Conservation (phyloP, 2,113 vertebrate species). For the Odobenus rosmarus region DNA sequence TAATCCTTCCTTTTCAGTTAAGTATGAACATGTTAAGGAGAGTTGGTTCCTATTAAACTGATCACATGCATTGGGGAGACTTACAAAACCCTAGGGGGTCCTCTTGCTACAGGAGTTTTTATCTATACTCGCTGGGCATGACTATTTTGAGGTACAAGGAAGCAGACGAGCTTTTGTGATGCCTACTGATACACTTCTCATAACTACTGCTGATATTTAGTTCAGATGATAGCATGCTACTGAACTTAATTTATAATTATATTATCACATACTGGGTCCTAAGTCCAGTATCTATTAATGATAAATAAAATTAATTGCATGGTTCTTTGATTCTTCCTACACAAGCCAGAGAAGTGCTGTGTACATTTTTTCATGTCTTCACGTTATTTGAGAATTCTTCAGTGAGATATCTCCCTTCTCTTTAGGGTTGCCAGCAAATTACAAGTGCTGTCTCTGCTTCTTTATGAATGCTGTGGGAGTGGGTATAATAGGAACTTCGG, state of each 20-base stretch:
- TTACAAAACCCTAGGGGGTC: not conserved
- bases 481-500: not conserved
- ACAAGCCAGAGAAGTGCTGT: constrained; percentile 18
- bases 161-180: not conserved
- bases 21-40: not conserved
- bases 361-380: constrained; percentile 57
- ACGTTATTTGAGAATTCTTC: constrained; percentile 40
- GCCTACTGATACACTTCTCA: not conserved
- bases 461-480: not conserved
- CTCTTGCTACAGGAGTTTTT: not conserved
- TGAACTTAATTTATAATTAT: constrained; percentile 67
- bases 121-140: too few species aligned
- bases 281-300: constrained; percentile 31
- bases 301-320: constrained; percentile 69
- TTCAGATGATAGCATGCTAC: not conserved
- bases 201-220: constrained; percentile 42
- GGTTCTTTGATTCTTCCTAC: constrained; percentile 60
- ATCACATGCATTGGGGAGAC: not conserved
- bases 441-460: not conserved
- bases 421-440: not conserved
- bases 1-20: not conserved
- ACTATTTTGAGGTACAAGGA: not conserved
- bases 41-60: not conserved
- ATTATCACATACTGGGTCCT: constrained; percentile 50
- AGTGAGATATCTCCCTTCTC: not conserved